Percentiles rank a stretch among this genome's conserved stretches.
These are phyloP conservation scores for Neocloeon triangulifer DNA, from an alignment of 1,140 invertebrate species.

Conservation along the genomic window DNA sequence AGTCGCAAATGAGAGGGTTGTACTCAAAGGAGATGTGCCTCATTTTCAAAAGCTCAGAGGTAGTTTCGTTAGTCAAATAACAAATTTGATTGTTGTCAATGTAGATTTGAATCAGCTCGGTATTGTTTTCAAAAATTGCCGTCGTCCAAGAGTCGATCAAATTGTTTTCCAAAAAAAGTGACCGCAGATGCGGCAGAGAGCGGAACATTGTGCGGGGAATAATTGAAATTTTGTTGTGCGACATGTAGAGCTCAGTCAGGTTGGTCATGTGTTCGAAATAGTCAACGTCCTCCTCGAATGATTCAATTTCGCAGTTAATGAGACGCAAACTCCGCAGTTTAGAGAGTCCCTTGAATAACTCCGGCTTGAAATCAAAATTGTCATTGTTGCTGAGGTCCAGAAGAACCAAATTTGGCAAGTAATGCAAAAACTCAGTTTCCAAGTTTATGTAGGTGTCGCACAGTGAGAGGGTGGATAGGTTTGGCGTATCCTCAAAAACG, in stretches of 20 bases:
- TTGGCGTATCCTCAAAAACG: slow-evolving; percentile 15
- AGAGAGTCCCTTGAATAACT: too few species aligned
- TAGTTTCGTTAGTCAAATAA: slow-evolving; percentile 3
- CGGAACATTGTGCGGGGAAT: not conserved
- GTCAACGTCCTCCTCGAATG: too few species aligned
- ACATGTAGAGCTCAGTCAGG: not conserved
- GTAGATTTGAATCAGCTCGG: not conserved
- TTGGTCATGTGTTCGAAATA: too few species aligned
- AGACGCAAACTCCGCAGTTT: too few species aligned
- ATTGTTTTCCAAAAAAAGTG: not conserved
- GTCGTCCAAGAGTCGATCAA: not conserved
- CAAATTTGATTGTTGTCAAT: slow-evolving; percentile 2
- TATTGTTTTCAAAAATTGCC: not conserved
- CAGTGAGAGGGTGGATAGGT: slow-evolving; percentile 19
- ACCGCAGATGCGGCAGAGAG: not conserved
- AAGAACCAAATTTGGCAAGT: not conserved
- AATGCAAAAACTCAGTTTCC: not conserved
- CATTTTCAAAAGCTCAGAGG: slow-evolving; percentile 16
- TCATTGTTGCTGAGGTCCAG: not conserved
- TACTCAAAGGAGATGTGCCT: slow-evolving; percentile 18
- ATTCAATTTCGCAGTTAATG: too few species aligned
- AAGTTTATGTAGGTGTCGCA: slow-evolving; percentile 15
- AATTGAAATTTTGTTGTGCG: not conserved
- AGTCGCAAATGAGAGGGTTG: slow-evolving; percentile 28
- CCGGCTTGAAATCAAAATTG: not conserved